Conservation (phyloP, 2,113 vertebrate genomes). For the Sebastes fasciatus region DNA sequence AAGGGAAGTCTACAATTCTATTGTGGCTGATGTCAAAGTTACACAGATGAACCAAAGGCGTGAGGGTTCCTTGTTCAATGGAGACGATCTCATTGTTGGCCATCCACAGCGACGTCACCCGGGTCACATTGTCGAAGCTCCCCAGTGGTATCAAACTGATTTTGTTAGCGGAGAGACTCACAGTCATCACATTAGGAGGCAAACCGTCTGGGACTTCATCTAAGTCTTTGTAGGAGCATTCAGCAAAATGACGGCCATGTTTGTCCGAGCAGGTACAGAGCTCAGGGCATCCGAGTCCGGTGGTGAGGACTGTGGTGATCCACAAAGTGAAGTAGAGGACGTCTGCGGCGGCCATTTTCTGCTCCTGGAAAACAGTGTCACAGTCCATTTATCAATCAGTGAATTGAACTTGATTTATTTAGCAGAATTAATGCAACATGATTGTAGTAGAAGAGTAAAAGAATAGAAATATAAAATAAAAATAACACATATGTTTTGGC, state of each 20-base stretch:
- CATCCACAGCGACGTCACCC: constrained; percentile 93
- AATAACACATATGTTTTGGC: not conserved
- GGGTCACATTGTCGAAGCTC: constrained; percentile 87
- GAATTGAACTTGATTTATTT: not conserved
- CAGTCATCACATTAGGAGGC: constrained; percentile 89
- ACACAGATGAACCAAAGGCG: constrained; percentile 87
- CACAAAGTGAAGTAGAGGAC: constrained; percentile 75
- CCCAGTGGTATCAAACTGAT: constrained; percentile 84
- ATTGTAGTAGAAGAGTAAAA: not conserved
- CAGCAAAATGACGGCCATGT: constrained; percentile 87
- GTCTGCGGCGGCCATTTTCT: constrained; percentile 80
- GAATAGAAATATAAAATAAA: not conserved
- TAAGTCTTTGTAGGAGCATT: constrained; percentile 93
- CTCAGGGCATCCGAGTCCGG: constrained; percentile 86
- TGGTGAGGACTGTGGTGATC: constrained; percentile 62
- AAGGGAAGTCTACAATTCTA: constrained; percentile 91
- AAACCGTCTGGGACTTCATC: constrained; percentile 87
- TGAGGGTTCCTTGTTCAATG: constrained; percentile 86
- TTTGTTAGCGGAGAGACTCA: constrained; percentile 93
- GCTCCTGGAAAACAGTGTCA: constrained; percentile 69
- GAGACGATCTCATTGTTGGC: constrained; percentile 89
- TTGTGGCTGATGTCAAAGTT: constrained; percentile 97
- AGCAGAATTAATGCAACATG: not conserved
- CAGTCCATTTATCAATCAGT: constrained; percentile 21
- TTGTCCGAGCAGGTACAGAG: constrained; percentile 91